Percentiles rank a stretch among this genome's conserved stretches.
phyloP scores from a whole-genome alignment of 2,113 vertebrate genomes.

The Rhinichthys klamathensis region DNA sequence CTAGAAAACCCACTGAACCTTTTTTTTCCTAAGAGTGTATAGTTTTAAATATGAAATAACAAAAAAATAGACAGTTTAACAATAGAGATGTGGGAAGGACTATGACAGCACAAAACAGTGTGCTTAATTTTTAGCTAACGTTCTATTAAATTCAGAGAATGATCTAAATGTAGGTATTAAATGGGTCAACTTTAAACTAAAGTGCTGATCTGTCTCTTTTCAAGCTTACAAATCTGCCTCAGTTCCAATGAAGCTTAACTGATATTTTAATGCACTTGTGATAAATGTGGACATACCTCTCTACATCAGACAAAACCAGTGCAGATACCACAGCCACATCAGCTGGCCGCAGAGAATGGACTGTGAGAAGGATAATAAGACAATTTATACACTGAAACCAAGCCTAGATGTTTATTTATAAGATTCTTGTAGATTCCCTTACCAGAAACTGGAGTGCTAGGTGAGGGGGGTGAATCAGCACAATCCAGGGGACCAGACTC shows the following conservation, averaged over 20 bases:
- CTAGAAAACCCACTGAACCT: too few species aligned
- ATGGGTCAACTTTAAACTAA: neutral
- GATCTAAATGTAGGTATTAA: neutral
- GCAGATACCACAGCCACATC: conserved; percentile 55
- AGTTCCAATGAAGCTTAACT: neutral
- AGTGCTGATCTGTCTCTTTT: neutral
- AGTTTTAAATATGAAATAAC: neutral
- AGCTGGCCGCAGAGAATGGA: conserved; percentile 52
- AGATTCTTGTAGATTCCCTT: neutral
- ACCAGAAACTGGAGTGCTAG: conserved; percentile 34
- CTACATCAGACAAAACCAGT: conserved; percentile 40
- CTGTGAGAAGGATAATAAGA: conserved; percentile 21
- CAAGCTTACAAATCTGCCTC: neutral
- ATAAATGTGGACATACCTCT: conserved; percentile 43
- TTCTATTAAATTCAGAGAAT: neutral
- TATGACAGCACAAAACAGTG: neutral
- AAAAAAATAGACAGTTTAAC: neutral
- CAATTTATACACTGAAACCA: neutral
- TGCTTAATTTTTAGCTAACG: neutral
- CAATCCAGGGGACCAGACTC: neutral
- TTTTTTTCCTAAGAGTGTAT: too few species aligned
- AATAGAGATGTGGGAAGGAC: neutral
- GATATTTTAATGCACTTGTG: neutral
- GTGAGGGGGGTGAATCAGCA: neutral
- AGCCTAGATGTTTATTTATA: neutral